Conservation (phyloP, 2,797 vertebrate species). For the Coregonus ussuriensis region DNA sequence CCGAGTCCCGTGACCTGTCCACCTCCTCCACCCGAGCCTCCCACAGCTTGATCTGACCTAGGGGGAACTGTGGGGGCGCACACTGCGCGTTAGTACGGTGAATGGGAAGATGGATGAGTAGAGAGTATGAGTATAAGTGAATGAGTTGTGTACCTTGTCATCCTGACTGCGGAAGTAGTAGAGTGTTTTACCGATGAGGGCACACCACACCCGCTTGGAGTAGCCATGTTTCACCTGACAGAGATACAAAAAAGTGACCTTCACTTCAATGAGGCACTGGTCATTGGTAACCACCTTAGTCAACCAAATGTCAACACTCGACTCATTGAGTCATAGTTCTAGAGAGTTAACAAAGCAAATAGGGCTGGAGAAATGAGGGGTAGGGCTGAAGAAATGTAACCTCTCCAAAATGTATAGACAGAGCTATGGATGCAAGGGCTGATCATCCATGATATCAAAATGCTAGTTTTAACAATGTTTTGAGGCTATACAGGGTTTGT, state of each 20-base stretch:
- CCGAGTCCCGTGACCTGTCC: conserved; percentile 87
- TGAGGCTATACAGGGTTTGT: no score
- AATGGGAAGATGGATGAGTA: not conserved
- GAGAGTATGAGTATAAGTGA: not conserved
- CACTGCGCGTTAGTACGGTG: not conserved
- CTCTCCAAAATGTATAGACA: no score
- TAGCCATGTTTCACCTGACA: conserved; percentile 93
- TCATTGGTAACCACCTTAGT: not conserved
- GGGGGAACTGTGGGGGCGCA: conserved; percentile 85
- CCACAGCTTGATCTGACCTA: conserved; percentile 95
- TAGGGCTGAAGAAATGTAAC: no score
- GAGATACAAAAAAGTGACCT: not conserved
- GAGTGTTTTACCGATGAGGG: conserved; percentile 87
- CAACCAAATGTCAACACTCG: not conserved
- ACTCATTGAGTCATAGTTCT: not conserved
- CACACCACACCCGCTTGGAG: conserved; percentile 95
- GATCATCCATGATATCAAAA: no score
- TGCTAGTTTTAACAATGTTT: no score
- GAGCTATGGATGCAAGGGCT: no score
- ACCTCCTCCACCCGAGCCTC: conserved; percentile 92
- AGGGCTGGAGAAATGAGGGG: no score
- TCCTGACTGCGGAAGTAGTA: conserved; percentile 96
- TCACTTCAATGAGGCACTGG: conserved; percentile 1
- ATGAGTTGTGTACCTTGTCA: conserved; percentile 85
- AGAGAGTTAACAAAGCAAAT: no score